Base-by-base conservation (phyloP, 2,113 vertebrate species). In the Stercorarius parasiticus region DNA sequence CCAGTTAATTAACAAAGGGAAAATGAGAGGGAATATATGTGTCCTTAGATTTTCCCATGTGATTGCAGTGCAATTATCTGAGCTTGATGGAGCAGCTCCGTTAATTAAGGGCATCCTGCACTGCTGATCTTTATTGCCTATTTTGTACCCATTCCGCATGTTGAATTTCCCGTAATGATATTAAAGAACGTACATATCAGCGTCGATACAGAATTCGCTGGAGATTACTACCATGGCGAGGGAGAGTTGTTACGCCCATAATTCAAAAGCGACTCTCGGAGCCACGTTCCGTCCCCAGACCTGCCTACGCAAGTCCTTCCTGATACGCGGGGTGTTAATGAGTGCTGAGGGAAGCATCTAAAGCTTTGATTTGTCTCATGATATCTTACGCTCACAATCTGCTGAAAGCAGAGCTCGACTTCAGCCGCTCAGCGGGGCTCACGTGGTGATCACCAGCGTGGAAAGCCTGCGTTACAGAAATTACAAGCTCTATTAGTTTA, bases 41-140 rank as follows among this genome's bases (percentile, higher is more conserved):
- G 58, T 82, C 82, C 71, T 77, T 65, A 86, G 64, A 49, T 86
- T 90, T 76, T 42, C 82, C 76, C 69, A 26, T 58, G 70, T 40
- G 76, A 86, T 70, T 45, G 55, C 81, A 40, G 25, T 15, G 50
- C 82, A 94, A 86, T 90, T 90, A 90, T 64, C 77, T 47, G 58
- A 82, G 87, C 82, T 65, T 70, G 77, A 77, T 84, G 71, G 87
- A 90, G 82, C 82, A 71, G 70, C 82, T 82, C 50, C 82, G 38
- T 71, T 94, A 82, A 90, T 86, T 90, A 94, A 90, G 70, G 76
- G 64, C 56, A 77, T 86, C 82, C 56, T 53, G 62, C 56, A 27
- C 82, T n/a, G 56, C 82, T 82, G 87, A 82, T 82, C 55, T 82
- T 82, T 82, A 77, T 71, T 86, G 82, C 92, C 70, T 86, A 4